phyloP scores from a whole-genome alignment of 2,888 invertebrate genomes.

The Dione juno region DNA sequence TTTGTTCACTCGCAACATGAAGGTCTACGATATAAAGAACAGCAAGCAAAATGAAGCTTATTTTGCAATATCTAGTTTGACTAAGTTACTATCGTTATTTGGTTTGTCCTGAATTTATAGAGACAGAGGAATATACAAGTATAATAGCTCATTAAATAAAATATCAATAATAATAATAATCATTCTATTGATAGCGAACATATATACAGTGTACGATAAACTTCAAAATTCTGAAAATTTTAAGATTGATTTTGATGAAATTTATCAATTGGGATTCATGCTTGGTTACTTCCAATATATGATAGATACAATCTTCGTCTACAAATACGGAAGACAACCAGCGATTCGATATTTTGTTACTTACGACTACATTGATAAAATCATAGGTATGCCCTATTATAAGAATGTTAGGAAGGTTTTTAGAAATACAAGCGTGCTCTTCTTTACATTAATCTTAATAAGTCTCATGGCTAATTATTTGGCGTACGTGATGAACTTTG shows the following conservation, averaged over 20 bases:
- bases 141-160: slow-evolving; percentile 26
- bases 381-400: slow-evolving; percentile 39
- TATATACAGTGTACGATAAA: slow-evolving; percentile 25
- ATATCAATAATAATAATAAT: slow-evolving; percentile 8
- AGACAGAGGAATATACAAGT: slow-evolving; percentile 23
- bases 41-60: slow-evolving; percentile 24
- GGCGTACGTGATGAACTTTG: slow-evolving; percentile 28
- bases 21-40: slow-evolving; percentile 7
- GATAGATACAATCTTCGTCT: slow-evolving; percentile 40
- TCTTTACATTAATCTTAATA: slow-evolving; percentile 14
- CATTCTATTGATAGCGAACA: slow-evolving; percentile 11
- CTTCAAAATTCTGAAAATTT: not conserved
- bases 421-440: slow-evolving; percentile 17
- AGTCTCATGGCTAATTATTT: slow-evolving; percentile 30
- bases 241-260: slow-evolving; percentile 32
- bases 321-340: slow-evolving; percentile 41
- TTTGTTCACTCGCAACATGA: slow-evolving; percentile 22
- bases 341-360: slow-evolving; percentile 40
- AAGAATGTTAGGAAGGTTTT: slow-evolving; percentile 37
- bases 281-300: slow-evolving; percentile 42
- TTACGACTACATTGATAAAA: slow-evolving; percentile 43
- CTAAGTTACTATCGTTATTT: slow-evolving; percentile 32
- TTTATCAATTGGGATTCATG: slow-evolving; percentile 32
- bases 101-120: slow-evolving; percentile 32
- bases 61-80: slow-evolving; percentile 23